phyloP scores from a whole-genome alignment of 2,888 invertebrate genomes.

The Thecophora atra region DNA sequence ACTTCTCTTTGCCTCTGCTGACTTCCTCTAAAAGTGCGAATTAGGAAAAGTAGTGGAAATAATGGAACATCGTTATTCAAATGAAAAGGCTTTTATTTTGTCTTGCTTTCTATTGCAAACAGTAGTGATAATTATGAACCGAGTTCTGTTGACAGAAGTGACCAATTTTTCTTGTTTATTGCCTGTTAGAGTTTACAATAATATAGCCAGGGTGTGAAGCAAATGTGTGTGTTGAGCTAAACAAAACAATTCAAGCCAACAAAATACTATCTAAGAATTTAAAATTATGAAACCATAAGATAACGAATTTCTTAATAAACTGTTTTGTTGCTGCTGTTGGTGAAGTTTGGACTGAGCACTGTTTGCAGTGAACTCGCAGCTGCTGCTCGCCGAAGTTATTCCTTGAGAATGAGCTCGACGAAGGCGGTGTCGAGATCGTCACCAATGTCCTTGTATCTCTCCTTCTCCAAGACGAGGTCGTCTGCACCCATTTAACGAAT shows the following conservation, averaged over 20 bases:
- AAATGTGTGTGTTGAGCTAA: slow-evolving; percentile 53
- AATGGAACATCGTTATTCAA: neutral
- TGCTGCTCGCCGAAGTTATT: too few relatives aligned
- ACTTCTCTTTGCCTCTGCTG: slow-evolving; percentile 92
- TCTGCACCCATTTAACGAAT: slow-evolving; percentile 68
- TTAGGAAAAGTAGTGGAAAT: neutral
- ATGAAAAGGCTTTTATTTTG: neutral
- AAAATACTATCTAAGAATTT: slow-evolving; percentile 13
- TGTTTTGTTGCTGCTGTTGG: slow-evolving; percentile 26
- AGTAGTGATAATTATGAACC: slow-evolving; percentile 30
- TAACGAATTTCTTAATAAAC: neutral
- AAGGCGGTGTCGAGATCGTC: slow-evolving; percentile 99
- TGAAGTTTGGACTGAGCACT: neutral
- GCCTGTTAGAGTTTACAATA: slow-evolving; percentile 42
- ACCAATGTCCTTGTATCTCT: slow-evolving; percentile 99
- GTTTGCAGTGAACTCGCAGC: too few relatives aligned
- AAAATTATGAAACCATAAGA: neutral
- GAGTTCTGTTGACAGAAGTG: slow-evolving; percentile 41
- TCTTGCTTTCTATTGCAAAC: slow-evolving; percentile 18
- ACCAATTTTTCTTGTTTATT: slow-evolving; percentile 43
- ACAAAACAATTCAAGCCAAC: slow-evolving; percentile 46
- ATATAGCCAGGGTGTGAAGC: slow-evolving; percentile 45
- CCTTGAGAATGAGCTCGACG: slow-evolving; percentile 88
- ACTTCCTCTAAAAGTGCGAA: slow-evolving; percentile 78
- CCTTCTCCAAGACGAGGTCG: slow-evolving; percentile 96